Evolutionary conservation across 2,113 vertebrate species (phyloP).

Genomic region (Alligator sinensis): DNA sequence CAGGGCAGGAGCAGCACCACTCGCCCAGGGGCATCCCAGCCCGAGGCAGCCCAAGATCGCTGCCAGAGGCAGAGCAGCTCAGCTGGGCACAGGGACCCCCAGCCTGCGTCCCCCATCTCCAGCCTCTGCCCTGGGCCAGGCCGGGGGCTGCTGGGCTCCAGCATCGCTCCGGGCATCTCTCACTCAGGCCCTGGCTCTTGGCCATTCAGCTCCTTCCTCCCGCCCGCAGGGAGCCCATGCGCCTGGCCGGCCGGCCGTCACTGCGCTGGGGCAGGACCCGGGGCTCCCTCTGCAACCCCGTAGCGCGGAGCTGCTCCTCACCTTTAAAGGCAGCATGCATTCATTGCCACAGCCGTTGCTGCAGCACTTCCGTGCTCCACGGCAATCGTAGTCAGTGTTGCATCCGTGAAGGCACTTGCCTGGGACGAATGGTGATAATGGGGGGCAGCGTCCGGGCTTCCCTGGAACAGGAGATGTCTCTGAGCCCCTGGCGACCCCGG

Average conservation of each 20-base stretch:
- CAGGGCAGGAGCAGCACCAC: too few species aligned
- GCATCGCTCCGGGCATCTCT: too few species aligned
- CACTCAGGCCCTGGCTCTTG: too few species aligned
- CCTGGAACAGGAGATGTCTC: background rate
- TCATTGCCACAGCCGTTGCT: background rate
- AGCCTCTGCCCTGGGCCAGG: too few species aligned
- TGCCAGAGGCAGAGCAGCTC: too few species aligned
- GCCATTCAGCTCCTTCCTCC: too few species aligned
- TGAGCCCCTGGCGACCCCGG: too few species aligned
- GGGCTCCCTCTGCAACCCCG: background rate
- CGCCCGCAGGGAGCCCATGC: too few species aligned
- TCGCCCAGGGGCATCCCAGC: too few species aligned
- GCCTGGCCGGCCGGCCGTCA: too few species aligned
- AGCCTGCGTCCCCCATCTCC: background rate
- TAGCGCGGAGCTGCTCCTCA: background rate
- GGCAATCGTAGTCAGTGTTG: background rate
- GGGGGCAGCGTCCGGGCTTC: background rate
- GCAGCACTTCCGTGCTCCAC: background rate
- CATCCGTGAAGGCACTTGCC: background rate
- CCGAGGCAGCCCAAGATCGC: too few species aligned
- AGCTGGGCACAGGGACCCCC: background rate
- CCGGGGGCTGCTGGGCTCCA: too few species aligned
- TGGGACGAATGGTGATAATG: background rate
- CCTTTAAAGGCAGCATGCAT: background rate
- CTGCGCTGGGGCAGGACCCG: fast-evolving